phyloP scores from a whole-genome alignment of 2,888 invertebrate species.

The Invenusta paracnida region DNA sequence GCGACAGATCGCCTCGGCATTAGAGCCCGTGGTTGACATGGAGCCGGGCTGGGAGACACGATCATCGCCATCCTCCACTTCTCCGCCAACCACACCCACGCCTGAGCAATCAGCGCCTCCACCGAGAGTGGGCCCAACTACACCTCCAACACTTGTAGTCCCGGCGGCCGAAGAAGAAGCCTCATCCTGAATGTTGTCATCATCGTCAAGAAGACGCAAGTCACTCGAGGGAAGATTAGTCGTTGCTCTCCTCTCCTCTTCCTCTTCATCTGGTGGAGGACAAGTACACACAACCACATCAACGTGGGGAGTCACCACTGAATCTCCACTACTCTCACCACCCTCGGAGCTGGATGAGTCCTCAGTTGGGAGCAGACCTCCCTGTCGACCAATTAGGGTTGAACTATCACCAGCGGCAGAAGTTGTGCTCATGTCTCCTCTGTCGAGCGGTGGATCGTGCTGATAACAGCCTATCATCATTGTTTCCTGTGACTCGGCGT shows the following conservation, averaged over 20 bases:
- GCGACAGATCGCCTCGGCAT: not conserved
- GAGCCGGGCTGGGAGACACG: not conserved
- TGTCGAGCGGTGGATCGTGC: not conserved
- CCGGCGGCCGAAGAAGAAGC: no score
- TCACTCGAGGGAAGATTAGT: no score
- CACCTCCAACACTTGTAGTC: no score
- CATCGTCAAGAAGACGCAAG: no score
- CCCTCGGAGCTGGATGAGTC: not conserved
- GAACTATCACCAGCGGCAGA: not conserved
- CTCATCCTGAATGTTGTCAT: no score
- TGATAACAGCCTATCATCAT: not conserved
- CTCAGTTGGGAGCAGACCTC: not conserved
- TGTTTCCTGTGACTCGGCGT: not conserved
- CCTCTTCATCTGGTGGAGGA: no score
- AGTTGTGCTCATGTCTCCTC: no score
- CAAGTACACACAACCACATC: slow-evolving; percentile 10
- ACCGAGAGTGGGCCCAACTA: no score
- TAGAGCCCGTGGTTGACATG: not conserved
- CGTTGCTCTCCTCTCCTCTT: no score
- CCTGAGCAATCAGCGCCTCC: no score
- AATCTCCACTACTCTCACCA: not conserved
- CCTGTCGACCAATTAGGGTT: not conserved
- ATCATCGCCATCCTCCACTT: not conserved
- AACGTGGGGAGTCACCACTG: not conserved
- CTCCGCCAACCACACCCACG: no score